Base-by-base conservation (phyloP, 1,140 invertebrate genomes). In the Rhopalosiphum padi region DNA sequence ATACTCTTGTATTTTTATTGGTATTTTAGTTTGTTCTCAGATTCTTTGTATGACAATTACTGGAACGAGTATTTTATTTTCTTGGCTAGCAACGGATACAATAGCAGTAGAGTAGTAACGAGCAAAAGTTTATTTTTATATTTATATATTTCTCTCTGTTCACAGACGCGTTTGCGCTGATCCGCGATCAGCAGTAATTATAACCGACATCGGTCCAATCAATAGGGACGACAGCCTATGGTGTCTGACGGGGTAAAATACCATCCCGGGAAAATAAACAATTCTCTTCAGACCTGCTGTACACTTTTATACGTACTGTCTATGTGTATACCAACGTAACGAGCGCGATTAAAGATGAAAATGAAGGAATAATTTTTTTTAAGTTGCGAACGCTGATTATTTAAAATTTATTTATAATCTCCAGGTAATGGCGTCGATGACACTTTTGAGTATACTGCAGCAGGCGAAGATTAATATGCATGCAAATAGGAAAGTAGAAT, bases 11-110 rank as follows among this genome's bases (percentile, higher is more conserved):
- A 37, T 41, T 83, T 41, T 83, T 22, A 83, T 83, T 23, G 35
- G 8, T 83, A 37, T 83, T 83, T 83, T 1, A 83, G 82, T 83
- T 9, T 41, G 23, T 77, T 77, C 60, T 77, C 60, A n/a, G 30
- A n/a, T 77, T 23, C 8, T 83, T 86, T 41, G 23, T 86, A 18
- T 41, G 83, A 15, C 11, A 86, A n/a, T 86, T 41, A 43, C 23
- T 25, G 83, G 9, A 86, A 86, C 37, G 83, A 25, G 37, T 86
- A 86, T 86, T 15, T 86, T 86, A 46, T 86, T 86, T 46, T 86
- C 4, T 30, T 46, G 11, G 15, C 43, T 46, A 15, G 41, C 18
- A 86, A 11, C 37, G 37, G 37, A 86, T 86, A 23, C 23, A 41
- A 41, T 37, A 86, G 30, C 83, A 86, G 41, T 41, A 86, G 83